These are phyloP conservation scores for Dermochelys coriacea DNA, from an alignment of 2,797 vertebrate genomes.

Conservation along the genomic window DNA sequence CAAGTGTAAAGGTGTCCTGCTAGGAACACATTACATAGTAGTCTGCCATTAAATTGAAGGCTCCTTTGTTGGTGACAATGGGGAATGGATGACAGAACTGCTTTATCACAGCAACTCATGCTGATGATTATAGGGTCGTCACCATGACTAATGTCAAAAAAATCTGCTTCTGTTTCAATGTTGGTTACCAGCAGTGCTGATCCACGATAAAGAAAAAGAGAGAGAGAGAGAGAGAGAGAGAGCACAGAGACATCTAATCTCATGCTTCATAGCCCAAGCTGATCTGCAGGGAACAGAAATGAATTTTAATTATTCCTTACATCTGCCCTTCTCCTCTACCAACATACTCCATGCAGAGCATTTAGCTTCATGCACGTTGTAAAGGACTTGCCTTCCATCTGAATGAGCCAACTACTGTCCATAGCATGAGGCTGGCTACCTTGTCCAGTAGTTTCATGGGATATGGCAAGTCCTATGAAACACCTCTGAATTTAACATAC, in stretches of 20 bases:
- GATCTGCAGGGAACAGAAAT: not conserved
- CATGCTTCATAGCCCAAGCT: not conserved
- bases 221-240: not conserved
- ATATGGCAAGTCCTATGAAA: too few relatives aligned
- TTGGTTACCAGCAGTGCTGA: too few relatives aligned
- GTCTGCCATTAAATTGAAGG: not conserved
- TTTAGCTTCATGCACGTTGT: not conserved
- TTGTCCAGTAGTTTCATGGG: not conserved
- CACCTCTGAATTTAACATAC: too few relatives aligned
- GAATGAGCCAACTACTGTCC: not conserved
- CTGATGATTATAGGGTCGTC: too few relatives aligned
- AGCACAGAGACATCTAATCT: too few relatives aligned
- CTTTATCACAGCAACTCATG: too few relatives aligned
- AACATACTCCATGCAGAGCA: not conserved
- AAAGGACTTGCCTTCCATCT: not conserved
- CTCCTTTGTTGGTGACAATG: not conserved
- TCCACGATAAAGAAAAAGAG: not conserved
- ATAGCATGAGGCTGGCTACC: not conserved
- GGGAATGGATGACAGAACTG: too few relatives aligned
- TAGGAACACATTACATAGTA: not conserved
- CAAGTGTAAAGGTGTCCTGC: not conserved
- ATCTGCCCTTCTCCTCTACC: not conserved
- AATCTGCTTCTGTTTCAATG: too few relatives aligned
- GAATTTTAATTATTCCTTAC: not conserved
- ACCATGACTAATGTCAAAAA: not conserved